Percentiles rank a stretch among this genome's conserved stretches.
phyloP scores from a whole-genome alignment of 2,113 vertebrate genomes.

The Rhabdomys dilectus region DNA sequence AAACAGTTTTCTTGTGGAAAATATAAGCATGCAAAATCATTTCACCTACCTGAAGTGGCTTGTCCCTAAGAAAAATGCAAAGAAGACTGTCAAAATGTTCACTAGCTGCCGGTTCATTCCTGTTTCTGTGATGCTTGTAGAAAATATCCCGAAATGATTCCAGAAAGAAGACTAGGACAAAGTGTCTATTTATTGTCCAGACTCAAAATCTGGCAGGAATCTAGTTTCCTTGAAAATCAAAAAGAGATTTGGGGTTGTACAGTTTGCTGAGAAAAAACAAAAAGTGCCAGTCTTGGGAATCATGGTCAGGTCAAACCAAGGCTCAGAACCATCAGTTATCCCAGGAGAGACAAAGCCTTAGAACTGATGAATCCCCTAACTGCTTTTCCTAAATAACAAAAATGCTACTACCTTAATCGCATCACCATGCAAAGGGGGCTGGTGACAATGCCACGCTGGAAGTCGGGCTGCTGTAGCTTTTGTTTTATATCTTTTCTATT shows the following conservation, averaged over 20 bases:
- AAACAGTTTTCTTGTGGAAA: conserved; percentile 81
- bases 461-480: conserved; percentile 75
- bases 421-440: conserved; percentile 81
- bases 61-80: conserved; percentile 95
- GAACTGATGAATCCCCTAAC: conserved; percentile 77
- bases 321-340: conserved; percentile 87
- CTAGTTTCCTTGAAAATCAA: conserved; percentile 88
- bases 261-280: conserved; percentile 86
- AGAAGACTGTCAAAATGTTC: conserved; percentile 95
- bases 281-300: conserved; percentile 90
- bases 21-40: conserved; percentile 82
- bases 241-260: conserved; percentile 87
- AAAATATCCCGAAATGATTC: conserved; percentile 90
- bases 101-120: conserved; percentile 97
- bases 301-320: conserved; percentile 91
- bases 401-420: conserved; percentile 81
- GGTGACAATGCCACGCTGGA: conserved; percentile 81
- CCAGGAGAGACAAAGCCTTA: conserved; percentile 84
- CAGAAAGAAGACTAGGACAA: conserved; percentile 85
- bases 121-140: conserved; percentile 91
- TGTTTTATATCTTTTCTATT: conserved; percentile 83
- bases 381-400: conserved; percentile 77
- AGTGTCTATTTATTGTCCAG: conserved; percentile 88
- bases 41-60: conserved; percentile 96
- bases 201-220: conserved; percentile 86